These are phyloP conservation scores for Lycodopsis pacificus DNA, from an alignment of 2,797 vertebrate species.

Conservation along the genomic window DNA sequence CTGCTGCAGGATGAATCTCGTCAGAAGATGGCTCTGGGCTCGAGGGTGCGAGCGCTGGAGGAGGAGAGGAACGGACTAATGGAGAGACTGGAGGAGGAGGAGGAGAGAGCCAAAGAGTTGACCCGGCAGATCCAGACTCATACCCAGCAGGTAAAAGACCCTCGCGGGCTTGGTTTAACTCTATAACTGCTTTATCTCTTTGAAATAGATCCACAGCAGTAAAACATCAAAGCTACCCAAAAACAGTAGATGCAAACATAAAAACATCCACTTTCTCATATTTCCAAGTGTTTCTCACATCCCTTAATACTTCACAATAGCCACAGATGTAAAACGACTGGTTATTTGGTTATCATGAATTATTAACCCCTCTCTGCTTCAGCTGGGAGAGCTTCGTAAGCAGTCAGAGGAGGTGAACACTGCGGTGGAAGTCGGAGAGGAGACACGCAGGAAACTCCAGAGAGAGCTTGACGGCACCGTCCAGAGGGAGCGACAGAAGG, in stretches of 20 bases:
- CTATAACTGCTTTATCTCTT: background rate
- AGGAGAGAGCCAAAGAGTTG: slow-evolving; percentile 85
- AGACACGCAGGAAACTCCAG: slow-evolving; percentile 87
- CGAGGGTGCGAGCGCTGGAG: slow-evolving; percentile 88
- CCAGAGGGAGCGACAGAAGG: slow-evolving; percentile 87
- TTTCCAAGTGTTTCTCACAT: background rate
- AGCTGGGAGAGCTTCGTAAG: slow-evolving; percentile 89
- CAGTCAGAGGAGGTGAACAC: slow-evolving; percentile 90
- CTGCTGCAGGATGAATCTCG: slow-evolving; percentile 91
- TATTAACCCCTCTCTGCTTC: background rate
- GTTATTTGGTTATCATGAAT: background rate
- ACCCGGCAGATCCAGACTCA: slow-evolving; percentile 87
- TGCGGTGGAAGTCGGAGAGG: slow-evolving; percentile 87
- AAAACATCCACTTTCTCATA: background rate
- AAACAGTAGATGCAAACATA: background rate
- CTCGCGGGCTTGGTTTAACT: background rate
- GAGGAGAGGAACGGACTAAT: slow-evolving; percentile 87
- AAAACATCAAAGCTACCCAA: background rate
- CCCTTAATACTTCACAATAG: background rate
- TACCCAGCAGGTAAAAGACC: slow-evolving; percentile 87
- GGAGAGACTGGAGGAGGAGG: slow-evolving; percentile 92
- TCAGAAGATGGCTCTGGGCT: slow-evolving; percentile 88
- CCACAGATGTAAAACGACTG: background rate
- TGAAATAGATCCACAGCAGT: background rate
- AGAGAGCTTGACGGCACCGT: slow-evolving; percentile 86